These are phyloP conservation scores for Lanius ludovicianus DNA, from an alignment of 2,113 vertebrate genomes.

Conservation along the genomic window DNA sequence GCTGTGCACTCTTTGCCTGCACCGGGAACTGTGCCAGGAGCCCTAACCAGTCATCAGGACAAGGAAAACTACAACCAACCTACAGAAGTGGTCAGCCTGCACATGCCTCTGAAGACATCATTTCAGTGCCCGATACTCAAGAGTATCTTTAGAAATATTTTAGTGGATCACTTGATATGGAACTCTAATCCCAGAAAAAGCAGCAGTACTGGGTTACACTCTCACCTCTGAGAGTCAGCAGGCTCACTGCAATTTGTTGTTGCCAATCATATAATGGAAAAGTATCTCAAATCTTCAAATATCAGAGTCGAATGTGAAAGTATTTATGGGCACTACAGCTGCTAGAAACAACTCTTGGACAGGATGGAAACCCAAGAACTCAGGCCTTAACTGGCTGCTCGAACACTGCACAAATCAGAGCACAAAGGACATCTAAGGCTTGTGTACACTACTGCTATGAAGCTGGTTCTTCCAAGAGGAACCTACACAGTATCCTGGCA, in stretches of 20 bases:
- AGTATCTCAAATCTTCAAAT: not conserved
- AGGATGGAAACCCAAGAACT: not conserved
- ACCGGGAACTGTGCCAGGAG: not conserved
- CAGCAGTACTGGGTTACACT: not conserved
- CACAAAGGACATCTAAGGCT: not conserved
- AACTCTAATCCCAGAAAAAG: not conserved
- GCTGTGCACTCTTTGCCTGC: not conserved
- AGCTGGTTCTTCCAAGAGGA: not conserved
- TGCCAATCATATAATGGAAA: not conserved
- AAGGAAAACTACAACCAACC: not conserved
- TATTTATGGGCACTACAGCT: not conserved
- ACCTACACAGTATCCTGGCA: not conserved
- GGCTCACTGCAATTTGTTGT: not conserved
- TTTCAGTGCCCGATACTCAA: not conserved
- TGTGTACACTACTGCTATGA: not conserved
- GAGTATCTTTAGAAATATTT: not conserved
- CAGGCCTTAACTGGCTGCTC: not conserved
- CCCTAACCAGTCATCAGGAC: not conserved
- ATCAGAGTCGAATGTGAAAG: not conserved
- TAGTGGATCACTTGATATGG: not conserved
- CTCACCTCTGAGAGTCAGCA: not conserved
- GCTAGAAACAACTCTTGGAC: not conserved
- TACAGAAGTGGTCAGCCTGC: not conserved
- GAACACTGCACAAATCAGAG: not conserved
- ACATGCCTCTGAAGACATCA: not conserved